Conservation (phyloP, 2,888 invertebrate genomes). For the Reticulitermes lucifugus region DNA sequence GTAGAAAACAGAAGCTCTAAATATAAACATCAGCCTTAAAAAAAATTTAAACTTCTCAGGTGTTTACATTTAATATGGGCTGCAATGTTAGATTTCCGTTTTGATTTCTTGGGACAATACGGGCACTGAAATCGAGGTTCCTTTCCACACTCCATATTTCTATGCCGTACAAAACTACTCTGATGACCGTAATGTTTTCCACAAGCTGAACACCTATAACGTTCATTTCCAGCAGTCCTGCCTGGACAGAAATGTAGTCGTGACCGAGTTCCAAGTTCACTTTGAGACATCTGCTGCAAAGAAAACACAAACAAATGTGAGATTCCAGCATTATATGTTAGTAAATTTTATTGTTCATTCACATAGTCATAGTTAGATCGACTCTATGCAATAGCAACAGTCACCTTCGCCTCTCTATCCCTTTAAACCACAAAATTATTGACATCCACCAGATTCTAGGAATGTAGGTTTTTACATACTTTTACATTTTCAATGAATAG, state of each 20-base stretch:
- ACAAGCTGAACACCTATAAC: conserved; percentile 27
- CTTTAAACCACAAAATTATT: no score
- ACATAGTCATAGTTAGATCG: no score
- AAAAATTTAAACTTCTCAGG: conserved; percentile 50
- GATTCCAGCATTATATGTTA: not conserved
- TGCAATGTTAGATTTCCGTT: conserved; percentile 61
- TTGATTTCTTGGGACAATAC: conserved; percentile 60
- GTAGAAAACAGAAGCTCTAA: no score
- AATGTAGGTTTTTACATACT: no score
- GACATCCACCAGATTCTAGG: no score
- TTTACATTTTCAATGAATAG: no score
- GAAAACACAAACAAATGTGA: not conserved
- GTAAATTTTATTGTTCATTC: no score
- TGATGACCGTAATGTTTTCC: conserved; percentile 29
- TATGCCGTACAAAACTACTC: conserved; percentile 14
- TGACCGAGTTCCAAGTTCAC: not conserved
- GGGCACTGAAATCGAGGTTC: conserved; percentile 60
- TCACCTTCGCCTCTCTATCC: no score
- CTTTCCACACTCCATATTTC: conserved; percentile 61
- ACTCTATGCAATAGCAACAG: no score
- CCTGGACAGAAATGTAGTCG: not conserved
- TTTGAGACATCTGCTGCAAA: not conserved
- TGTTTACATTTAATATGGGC: conserved; percentile 60
- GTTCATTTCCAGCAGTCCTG: not conserved
- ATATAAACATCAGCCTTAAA: no score